Evolutionary conservation across 2,113 vertebrate species (phyloP).

Genomic region (Chauna torquata): DNA sequence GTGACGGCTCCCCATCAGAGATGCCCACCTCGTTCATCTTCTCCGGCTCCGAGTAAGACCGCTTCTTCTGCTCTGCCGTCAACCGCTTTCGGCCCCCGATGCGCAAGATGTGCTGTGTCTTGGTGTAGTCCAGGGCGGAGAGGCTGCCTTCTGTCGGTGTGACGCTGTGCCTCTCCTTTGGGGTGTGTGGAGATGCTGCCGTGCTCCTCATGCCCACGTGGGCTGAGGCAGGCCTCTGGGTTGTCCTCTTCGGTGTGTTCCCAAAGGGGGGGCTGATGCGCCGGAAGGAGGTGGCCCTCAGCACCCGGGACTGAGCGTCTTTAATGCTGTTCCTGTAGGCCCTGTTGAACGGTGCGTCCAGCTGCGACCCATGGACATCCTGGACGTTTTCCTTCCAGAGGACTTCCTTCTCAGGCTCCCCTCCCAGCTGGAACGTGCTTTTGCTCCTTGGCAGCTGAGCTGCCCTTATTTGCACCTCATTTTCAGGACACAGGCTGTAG

Average conservation of each 20-base stretch:
- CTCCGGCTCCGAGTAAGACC: slow-evolving; percentile 93
- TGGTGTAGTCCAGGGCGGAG: slow-evolving; percentile 1
- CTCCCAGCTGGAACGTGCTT: slow-evolving; percentile 84
- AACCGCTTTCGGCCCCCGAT: slow-evolving; percentile 88
- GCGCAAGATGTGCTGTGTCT: slow-evolving; percentile 65
- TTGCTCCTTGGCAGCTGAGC: slow-evolving; percentile 81
- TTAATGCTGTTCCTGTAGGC: slow-evolving; percentile 90
- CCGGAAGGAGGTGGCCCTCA: slow-evolving; percentile 89
- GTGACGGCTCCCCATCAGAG: slow-evolving; percentile 66
- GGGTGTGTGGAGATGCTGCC: slow-evolving; percentile 79
- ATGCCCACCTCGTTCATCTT: slow-evolving; percentile 93
- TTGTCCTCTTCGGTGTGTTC: slow-evolving; percentile 47
- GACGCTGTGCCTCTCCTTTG: slow-evolving; percentile 86
- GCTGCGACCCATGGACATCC: slow-evolving; percentile 56
- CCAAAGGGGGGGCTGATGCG: slow-evolving; percentile 71
- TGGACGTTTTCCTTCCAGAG: slow-evolving; percentile 69
- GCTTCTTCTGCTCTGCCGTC: slow-evolving; percentile 89
- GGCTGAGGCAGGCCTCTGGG: slow-evolving; percentile 77
- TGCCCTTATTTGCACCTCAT: slow-evolving; percentile 51
- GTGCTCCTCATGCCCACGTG: slow-evolving; percentile 68
- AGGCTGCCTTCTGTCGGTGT: slow-evolving; percentile 72
- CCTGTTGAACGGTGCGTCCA: slow-evolving; percentile 80
- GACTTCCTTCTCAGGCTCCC: slow-evolving; percentile 69
- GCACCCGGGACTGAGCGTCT: slow-evolving; percentile 87
- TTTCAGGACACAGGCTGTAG: slow-evolving; percentile 20